Evolutionary conservation across 2,113 vertebrate genomes (phyloP).

Genomic region (Lynx canadensis): DNA sequence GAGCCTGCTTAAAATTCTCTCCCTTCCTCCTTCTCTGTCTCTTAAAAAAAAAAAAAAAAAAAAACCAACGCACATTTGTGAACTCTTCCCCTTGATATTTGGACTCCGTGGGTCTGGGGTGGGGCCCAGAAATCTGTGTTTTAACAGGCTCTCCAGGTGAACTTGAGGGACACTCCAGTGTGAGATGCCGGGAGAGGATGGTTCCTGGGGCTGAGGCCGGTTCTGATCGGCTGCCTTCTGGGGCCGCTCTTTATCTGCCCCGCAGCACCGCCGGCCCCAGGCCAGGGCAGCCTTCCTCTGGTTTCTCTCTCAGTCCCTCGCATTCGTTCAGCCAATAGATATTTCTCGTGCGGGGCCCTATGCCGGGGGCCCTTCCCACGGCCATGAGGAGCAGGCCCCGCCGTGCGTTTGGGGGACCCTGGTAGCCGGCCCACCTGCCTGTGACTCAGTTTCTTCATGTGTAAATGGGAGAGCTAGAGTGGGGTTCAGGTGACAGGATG

Average conservation of each 20-base stretch:
- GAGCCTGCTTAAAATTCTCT: too few relatives aligned
- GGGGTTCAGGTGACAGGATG: background rate
- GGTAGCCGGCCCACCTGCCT: background rate
- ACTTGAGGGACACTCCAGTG: background rate
- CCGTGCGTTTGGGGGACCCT: too few relatives aligned
- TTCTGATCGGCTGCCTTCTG: background rate
- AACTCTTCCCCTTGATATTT: background rate
- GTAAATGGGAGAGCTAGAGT: background rate
- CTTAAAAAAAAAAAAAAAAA: too few relatives aligned
- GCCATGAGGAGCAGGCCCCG: background rate
- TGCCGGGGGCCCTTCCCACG: background rate
- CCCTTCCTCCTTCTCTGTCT: too few relatives aligned
- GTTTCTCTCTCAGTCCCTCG: background rate
- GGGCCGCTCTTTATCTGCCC: background rate
- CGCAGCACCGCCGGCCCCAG: background rate
- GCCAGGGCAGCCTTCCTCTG: background rate
- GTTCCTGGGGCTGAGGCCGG: too few relatives aligned
- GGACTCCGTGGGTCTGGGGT: background rate
- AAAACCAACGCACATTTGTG: too few relatives aligned
- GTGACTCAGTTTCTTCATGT: background rate
- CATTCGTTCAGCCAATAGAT: background rate
- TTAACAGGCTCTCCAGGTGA: background rate
- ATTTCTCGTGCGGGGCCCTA: background rate
- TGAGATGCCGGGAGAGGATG: background rate
- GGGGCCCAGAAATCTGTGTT: background rate